phyloP scores from a whole-genome alignment of 2,113 vertebrate genomes.

The Mastomys coucha region DNA sequence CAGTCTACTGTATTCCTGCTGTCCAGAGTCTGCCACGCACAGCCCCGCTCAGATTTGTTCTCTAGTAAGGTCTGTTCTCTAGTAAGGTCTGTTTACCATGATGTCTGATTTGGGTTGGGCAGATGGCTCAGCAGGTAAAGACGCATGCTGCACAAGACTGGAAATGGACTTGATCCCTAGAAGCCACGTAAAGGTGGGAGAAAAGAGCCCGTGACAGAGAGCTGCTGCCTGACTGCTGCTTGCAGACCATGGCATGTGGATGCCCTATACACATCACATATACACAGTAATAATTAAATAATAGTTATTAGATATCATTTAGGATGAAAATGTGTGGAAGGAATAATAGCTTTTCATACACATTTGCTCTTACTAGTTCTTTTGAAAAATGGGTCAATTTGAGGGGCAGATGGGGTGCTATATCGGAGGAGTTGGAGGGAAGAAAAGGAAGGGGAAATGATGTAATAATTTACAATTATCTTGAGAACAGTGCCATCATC shows the following conservation, averaged over 20 bases:
- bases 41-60: not conserved
- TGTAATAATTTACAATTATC: not conserved
- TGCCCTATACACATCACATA: not conserved
- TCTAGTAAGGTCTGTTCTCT: not conserved
- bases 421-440: not conserved
- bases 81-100: not conserved
- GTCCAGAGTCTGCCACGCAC: not conserved
- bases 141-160: too few relatives aligned
- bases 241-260: not conserved
- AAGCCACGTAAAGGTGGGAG: not conserved
- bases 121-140: not conserved
- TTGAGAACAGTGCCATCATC: not conserved
- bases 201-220: too few relatives aligned
- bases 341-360: not conserved
- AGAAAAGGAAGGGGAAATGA: not conserved
- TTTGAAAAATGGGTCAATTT: not conserved
- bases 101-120: not conserved
- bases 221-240: too few relatives aligned
- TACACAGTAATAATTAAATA: not conserved
- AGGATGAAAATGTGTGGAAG: slow-evolving; percentile 29
- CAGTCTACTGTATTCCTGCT: not conserved
- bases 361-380: not conserved
- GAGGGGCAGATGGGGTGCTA: not conserved
- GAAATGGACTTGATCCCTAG: not conserved
- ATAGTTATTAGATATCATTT: not conserved